These are phyloP conservation scores for Myopa testacea DNA, from an alignment of 2,888 invertebrate genomes.

Conservation along the genomic window DNA sequence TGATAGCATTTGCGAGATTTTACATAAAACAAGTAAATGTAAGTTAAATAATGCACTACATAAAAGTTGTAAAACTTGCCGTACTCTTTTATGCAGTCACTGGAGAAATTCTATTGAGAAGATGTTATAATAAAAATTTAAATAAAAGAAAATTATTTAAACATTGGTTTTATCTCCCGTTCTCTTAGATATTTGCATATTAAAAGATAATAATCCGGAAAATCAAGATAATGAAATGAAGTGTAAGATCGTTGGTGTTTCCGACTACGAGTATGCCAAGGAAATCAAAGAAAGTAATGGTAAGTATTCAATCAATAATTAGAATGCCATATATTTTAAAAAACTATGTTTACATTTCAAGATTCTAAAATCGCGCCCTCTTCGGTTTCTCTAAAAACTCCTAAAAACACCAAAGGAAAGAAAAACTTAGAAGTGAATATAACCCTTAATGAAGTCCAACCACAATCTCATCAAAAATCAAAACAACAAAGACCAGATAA, in stretches of 20 bases:
- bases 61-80: background rate
- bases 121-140: too few relatives aligned
- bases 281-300: slow-evolving; percentile 34
- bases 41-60: background rate
- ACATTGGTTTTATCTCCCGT: too few relatives aligned
- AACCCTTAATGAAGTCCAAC: background rate
- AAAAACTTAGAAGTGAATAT: background rate
- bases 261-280: slow-evolving; percentile 43
- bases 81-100: too few relatives aligned
- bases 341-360: background rate
- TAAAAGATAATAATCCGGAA: background rate
- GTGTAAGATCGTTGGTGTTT: slow-evolving; percentile 32
- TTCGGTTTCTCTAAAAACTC: background rate
- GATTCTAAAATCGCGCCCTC: background rate
- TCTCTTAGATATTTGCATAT: background rate
- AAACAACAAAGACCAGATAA: background rate
- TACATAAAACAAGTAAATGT: background rate
- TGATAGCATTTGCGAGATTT: slow-evolving; percentile 12
- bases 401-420: background rate
- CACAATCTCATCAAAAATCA: background rate
- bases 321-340: background rate
- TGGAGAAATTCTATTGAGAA: too few relatives aligned
- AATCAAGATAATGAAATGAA: background rate
- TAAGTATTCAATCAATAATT: background rate
- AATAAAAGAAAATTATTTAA: too few relatives aligned